Evolutionary conservation across 2,888 invertebrate species (phyloP).

Genomic region (Eilema caniola): DNA sequence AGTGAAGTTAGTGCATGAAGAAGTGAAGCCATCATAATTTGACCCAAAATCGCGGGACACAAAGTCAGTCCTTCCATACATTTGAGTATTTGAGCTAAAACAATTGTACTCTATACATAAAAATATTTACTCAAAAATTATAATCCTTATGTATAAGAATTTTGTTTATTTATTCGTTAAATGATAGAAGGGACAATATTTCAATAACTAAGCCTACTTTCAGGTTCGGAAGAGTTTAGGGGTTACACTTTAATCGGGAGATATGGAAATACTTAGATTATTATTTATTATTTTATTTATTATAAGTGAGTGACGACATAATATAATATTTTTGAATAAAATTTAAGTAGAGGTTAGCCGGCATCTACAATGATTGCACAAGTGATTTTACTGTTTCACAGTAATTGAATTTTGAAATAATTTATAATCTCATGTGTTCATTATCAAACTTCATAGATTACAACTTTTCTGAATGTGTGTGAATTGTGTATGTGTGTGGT

Average conservation of each 20-base stretch:
- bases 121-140: not conserved
- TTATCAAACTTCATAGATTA: constrained; percentile 7
- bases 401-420: not conserved
- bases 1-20: not conserved
- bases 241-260: not conserved
- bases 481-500: constrained; percentile 29
- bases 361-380: constrained; percentile 6
- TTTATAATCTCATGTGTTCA: constrained; percentile 10
- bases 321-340: not conserved
- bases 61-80: constrained; percentile 1
- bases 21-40: not conserved
- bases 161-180: not conserved
- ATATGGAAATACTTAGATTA: not conserved
- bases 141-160: not conserved
- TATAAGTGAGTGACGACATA: not conserved
- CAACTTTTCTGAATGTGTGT: not conserved
- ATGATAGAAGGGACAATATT: not conserved
- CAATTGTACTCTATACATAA: not conserved
- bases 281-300: constrained; percentile 2
- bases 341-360: constrained; percentile 1
- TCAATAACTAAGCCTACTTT: not conserved
- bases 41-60: not conserved
- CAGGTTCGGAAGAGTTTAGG: not conserved
- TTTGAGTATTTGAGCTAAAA: constrained; percentile 1
- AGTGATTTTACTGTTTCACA: constrained; percentile 10